Percentiles rank a stretch among this genome's conserved stretches.
These are phyloP conservation scores for Pogonocichla stellata DNA, from an alignment of 2,113 vertebrate genomes.

Conservation along the genomic window DNA sequence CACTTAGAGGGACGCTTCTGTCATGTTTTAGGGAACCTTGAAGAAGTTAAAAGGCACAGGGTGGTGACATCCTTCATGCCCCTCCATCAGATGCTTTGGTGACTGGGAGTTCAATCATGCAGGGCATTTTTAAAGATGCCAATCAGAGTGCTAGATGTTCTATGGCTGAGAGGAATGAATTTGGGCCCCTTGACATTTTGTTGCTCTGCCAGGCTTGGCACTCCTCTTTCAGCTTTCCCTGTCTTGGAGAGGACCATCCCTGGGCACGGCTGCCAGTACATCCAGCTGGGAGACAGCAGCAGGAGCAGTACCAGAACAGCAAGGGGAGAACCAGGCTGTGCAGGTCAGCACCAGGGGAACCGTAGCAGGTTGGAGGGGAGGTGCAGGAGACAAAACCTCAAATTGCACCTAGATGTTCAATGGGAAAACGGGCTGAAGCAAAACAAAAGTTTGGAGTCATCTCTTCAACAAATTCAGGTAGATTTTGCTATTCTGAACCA, in stretches of 20 bases:
- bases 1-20: not conserved
- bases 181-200: not conserved
- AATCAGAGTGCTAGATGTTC: not conserved
- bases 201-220: not conserved
- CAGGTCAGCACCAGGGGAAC: not conserved
- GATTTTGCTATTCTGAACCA: not conserved
- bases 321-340: not conserved
- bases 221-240: not conserved
- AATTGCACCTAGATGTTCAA: not conserved
- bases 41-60: not conserved
- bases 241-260: not conserved
- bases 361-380: not conserved
- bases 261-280: accelerated
- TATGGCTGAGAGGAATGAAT: not conserved
- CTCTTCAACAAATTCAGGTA: not conserved
- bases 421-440: not conserved
- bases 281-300: not conserved
- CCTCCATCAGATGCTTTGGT: not conserved
- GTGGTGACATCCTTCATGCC: not conserved
- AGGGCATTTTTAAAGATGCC: not conserved
- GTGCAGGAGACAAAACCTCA: not conserved
- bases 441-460: not conserved
- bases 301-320: not conserved
- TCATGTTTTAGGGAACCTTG: not conserved
- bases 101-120: not conserved